Evolutionary conservation across 2,797 vertebrate genomes (phyloP), one percentile per base, ranked within the genome.

Genomic region (Brachyrhaphis roseni): DNA sequence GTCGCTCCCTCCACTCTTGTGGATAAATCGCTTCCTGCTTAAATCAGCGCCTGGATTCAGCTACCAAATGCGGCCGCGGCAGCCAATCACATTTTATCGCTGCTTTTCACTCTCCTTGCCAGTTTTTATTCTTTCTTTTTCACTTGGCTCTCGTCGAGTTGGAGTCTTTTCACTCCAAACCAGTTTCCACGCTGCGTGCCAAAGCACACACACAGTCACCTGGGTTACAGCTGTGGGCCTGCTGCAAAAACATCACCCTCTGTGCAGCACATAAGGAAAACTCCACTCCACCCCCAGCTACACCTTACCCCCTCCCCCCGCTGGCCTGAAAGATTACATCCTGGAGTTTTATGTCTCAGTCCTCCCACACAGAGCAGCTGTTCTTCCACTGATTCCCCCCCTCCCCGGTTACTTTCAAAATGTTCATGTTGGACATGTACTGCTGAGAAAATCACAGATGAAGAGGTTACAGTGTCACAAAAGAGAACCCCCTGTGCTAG

Each of bases 171-270:
- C 72, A 79, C 39, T 82, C 80, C 75, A 23, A 85, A 79, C 79
- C 75, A 28, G 72, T 90, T 91, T 92, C 84, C 87, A 76, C 70
- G 64, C 74, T 6, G 49, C 41, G 71, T 83, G 88, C 91, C 91
- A 92, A 90, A 85, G 64, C 90, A 84, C 86, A 91, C 86, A 91
- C 82, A 84, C 74, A 39, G 87, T 93, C 89, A 93, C 91, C 89
- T 83, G 84, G 89, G 91, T 85, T 88, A 91, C 90, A 81, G 79
- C 84, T 68, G 85, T 72, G 70, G 85, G 34, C 79, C 84, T 72
- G 46, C 46, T 77, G 84, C 84, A 86, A 87, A 86, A 86, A 87
- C 78, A 88, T 84, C 88, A 66, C 77, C 76, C 80, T 78, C 74
- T 75, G 57, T 41, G 77, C 41, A 51, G 49, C 49, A 51, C 49